phyloP scores from a whole-genome alignment of 2,113 vertebrate genomes.

The Ictalurus punctatus region DNA sequence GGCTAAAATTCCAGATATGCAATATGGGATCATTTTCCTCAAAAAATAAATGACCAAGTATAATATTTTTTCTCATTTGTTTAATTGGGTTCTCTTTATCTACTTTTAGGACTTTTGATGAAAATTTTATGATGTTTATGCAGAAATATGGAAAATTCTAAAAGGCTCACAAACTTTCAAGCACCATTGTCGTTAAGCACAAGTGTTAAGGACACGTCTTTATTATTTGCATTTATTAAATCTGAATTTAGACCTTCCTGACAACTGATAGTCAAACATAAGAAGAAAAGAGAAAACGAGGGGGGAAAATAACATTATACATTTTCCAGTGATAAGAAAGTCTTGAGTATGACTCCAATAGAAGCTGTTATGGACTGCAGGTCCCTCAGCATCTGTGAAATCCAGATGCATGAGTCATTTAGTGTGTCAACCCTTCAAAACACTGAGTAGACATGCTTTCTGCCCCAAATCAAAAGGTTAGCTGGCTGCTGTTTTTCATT shows the following conservation, averaged over 20 bases:
- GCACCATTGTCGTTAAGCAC: neutral
- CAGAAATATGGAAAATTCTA: too few species aligned
- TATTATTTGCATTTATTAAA: neutral
- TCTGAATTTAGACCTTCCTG: neutral
- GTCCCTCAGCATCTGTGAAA: constrained; percentile 34
- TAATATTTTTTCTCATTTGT: too few species aligned
- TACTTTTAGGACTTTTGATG: too few species aligned
- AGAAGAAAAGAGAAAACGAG: neutral
- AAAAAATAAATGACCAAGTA: too few species aligned
- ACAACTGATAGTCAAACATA: neutral
- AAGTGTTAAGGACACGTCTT: neutral
- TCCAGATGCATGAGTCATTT: constrained; percentile 38
- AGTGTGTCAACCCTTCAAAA: constrained; percentile 30
- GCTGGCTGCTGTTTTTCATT: constrained; percentile 50
- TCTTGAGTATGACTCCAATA: constrained; percentile 20
- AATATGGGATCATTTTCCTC: too few species aligned
- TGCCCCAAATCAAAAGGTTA: constrained; percentile 50
- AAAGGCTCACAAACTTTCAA: too few species aligned
- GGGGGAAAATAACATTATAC: neutral
- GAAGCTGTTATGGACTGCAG: constrained; percentile 26
- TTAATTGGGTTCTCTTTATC: too few species aligned
- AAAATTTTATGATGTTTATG: too few species aligned
- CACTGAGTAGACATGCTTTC: constrained; percentile 41
- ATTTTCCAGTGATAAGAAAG: constrained; percentile 15
- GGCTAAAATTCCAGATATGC: too few species aligned